Evolutionary conservation across 2,797 vertebrate genomes (phyloP), one percentile per base, ranked within the genome.

Genomic region (Brachymystax lenok): DNA sequence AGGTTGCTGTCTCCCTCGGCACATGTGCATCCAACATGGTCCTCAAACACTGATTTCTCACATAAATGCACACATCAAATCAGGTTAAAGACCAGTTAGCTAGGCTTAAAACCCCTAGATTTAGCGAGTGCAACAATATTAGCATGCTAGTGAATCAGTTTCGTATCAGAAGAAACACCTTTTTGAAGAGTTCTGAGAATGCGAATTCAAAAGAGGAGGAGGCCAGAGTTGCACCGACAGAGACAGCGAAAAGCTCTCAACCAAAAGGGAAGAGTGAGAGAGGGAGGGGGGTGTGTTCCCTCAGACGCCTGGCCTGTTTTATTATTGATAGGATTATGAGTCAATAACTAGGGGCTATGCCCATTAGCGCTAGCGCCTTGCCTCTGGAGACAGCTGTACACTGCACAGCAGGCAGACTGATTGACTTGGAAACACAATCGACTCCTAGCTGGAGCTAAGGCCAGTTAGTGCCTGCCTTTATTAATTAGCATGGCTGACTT

Each of bases 301-400:
- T 76, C 79, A 86, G 86, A 92, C 87, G 87, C 87, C 79, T 74
- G 81, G 46, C 72, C 86, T 90, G 77, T 84, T 94, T 89, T 86
- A 92, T 93, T 91, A 93, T 92, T 93, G 88, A 93, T 92, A 67
- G 86, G 90, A 92, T 93, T 90, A 90, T 85, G 85, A 85, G 88
- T 85, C 87, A 61, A 88, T 91, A 89, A 92, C 92, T 89, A 87
- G 83, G 82, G 88, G 87, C 84, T 40, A 78, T 83, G 80, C 85
- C 84, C 86, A 90, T 90, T 90, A 90, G 85, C 67, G 69, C 74
- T 75, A 73, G 72, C 73, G 66, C 59, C 69, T 64, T 68, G 79
- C 79, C 88, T 75, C 89, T 51, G 72, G 88, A 92, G 87, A 89
- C 78, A 0, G 73, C 84, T 77, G 88, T 78, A 84, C 76, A 79